Percentiles rank a stretch among this genome's conserved stretches.
These are phyloP conservation scores for Nematostella vectensis DNA, from an alignment of 92 coral and sea anemone species.

Conservation along the genomic window DNA sequence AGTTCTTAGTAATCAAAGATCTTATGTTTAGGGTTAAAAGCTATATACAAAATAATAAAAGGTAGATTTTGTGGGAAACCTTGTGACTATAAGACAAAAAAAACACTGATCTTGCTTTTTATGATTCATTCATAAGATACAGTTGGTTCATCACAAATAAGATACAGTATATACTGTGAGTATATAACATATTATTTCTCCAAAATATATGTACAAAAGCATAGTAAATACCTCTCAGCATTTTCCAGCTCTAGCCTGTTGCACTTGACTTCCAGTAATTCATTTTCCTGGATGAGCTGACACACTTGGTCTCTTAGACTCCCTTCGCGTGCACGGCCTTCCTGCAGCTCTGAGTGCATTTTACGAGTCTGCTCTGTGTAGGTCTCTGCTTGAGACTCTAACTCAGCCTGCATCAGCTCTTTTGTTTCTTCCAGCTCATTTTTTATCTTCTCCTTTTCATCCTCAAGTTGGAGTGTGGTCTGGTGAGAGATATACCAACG, in stretches of 20 bases:
- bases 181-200: too few species aligned
- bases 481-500: not conserved
- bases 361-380: slow-evolving; percentile 19
- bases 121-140: too few species aligned
- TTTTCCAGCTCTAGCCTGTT: slow-evolving; percentile 11
- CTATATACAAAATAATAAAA: too few species aligned
- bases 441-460: slow-evolving; percentile 12
- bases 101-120: too few species aligned
- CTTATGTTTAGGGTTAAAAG: too few species aligned
- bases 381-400: slow-evolving; percentile 14
- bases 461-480: not conserved
- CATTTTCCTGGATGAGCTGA: slow-evolving; percentile 31
- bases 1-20: too few species aligned
- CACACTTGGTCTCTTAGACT: slow-evolving; percentile 20
- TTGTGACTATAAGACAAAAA: too few species aligned
- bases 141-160: too few species aligned
- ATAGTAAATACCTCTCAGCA: slow-evolving; percentile 5
- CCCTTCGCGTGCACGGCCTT: slow-evolving; percentile 22
- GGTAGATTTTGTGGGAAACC: too few species aligned
- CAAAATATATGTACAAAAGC: too few species aligned
- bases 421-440: slow-evolving; percentile 21
- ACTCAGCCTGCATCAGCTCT: slow-evolving; percentile 14
- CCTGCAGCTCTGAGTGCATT: slow-evolving; percentile 27
- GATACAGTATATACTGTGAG: too few species aligned
- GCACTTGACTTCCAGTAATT: slow-evolving; percentile 15